These are phyloP conservation scores for Rhagonycha fulva DNA, from an alignment of 2,888 invertebrate species.

Conservation along the genomic window DNA sequence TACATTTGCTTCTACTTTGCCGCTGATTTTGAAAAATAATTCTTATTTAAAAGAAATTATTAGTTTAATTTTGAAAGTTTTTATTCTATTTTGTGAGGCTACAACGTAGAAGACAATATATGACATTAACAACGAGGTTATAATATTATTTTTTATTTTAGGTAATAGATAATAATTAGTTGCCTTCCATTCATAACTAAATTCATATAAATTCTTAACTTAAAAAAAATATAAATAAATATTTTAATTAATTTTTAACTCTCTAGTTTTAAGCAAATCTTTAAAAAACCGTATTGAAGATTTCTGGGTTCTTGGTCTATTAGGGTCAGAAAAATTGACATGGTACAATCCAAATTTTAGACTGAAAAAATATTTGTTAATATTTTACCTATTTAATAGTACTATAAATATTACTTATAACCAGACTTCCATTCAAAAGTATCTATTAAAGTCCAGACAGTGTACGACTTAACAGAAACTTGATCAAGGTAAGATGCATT, in stretches of 20 bases:
- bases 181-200: too few relatives aligned
- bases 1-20: too few relatives aligned
- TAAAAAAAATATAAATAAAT: too few relatives aligned
- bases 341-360: not conserved
- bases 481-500: conserved; percentile 49
- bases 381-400: not conserved
- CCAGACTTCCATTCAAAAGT: conserved; percentile 65
- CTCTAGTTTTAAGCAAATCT: not conserved
- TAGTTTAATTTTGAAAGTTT: too few relatives aligned
- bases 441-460: conserved; percentile 67
- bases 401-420: conserved; percentile 52
- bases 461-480: conserved; percentile 59
- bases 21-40: too few relatives aligned
- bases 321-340: not conserved
- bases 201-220: too few relatives aligned
- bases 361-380: not conserved
- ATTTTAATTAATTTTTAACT: not conserved
- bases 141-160: too few relatives aligned
- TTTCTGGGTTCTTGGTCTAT: not conserved
- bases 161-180: too few relatives aligned
- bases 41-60: too few relatives aligned
- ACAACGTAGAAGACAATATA: too few relatives aligned
- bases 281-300: not conserved
- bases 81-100: too few relatives aligned
- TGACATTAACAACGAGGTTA: too few relatives aligned